Conservation (phyloP, 2,797 vertebrate genomes). For the Gambusia yucatana region DNA sequence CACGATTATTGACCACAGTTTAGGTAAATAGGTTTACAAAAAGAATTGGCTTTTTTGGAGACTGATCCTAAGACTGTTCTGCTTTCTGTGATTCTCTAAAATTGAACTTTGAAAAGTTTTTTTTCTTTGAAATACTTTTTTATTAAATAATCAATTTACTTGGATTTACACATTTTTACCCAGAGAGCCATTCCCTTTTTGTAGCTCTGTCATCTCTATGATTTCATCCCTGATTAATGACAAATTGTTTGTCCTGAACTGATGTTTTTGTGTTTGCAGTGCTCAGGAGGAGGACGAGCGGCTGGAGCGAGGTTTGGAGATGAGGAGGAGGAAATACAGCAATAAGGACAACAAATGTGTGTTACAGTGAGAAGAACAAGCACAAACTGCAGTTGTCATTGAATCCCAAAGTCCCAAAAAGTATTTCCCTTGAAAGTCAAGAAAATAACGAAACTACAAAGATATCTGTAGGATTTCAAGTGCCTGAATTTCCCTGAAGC, state of each 20-base stretch:
- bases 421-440: neutral
- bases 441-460: neutral
- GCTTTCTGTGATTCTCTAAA: neutral
- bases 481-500: constrained; percentile 34
- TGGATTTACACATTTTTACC: neutral
- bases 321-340: constrained; percentile 86
- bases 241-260: neutral
- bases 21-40: neutral
- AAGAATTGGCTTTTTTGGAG: neutral
- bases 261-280: constrained; percentile 64
- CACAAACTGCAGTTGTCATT: constrained; percentile 5
- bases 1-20: neutral
- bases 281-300: constrained; percentile 90
- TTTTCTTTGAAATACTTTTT: neutral
- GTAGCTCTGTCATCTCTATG: neutral
- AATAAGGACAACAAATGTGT: constrained; percentile 90
- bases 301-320: constrained; percentile 86
- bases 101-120: neutral
- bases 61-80: neutral
- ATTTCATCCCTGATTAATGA: neutral
- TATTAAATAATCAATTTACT: neutral
- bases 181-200: neutral
- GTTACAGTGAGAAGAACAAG: constrained; percentile 77
- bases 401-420: constrained; percentile 1
- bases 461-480: constrained; percentile 8